phyloP scores from a whole-genome alignment of 1,140 invertebrate genomes.

The Muscidifurax raptorellus region DNA sequence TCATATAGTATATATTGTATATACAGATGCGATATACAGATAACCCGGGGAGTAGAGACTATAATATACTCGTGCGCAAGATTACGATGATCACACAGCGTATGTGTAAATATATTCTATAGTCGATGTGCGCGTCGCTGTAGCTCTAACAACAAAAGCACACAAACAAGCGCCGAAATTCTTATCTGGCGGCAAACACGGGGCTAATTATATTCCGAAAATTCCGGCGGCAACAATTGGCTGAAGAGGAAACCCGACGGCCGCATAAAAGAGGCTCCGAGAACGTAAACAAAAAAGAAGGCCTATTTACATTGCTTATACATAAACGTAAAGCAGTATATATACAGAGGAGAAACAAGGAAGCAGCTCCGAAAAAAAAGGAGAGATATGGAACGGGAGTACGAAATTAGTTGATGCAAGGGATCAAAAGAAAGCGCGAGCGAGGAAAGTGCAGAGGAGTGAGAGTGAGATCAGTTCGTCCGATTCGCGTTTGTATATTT shows the following conservation, averaged over 20 bases:
- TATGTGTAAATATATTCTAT: too few relatives aligned
- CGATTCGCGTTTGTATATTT: constrained; percentile 61
- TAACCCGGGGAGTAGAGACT: too few relatives aligned
- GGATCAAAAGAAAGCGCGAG: constrained; percentile 12
- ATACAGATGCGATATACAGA: too few relatives aligned
- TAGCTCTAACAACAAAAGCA: too few relatives aligned
- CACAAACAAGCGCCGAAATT: too few relatives aligned
- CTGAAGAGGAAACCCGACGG: neutral
- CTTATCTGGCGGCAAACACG: neutral
- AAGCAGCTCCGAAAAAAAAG: neutral
- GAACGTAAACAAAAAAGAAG: neutral
- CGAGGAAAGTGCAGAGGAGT: neutral
- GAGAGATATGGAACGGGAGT: neutral
- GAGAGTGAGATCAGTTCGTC: constrained; percentile 53
- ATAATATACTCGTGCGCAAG: too few relatives aligned
- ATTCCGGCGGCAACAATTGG: neutral
- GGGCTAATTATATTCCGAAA: constrained; percentile 10
- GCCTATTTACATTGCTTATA: neutral
- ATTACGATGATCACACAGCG: too few relatives aligned
- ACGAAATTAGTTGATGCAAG: neutral
- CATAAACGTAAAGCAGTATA: neutral
- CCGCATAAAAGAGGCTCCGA: neutral
- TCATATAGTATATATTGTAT: too few relatives aligned
- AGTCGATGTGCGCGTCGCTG: too few relatives aligned
- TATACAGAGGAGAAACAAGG: neutral